Percentiles rank a stretch among this genome's conserved stretches.
Evolutionary conservation across 2,888 invertebrate species (phyloP).

Genomic region (Pantelozetes paolii): DNA sequence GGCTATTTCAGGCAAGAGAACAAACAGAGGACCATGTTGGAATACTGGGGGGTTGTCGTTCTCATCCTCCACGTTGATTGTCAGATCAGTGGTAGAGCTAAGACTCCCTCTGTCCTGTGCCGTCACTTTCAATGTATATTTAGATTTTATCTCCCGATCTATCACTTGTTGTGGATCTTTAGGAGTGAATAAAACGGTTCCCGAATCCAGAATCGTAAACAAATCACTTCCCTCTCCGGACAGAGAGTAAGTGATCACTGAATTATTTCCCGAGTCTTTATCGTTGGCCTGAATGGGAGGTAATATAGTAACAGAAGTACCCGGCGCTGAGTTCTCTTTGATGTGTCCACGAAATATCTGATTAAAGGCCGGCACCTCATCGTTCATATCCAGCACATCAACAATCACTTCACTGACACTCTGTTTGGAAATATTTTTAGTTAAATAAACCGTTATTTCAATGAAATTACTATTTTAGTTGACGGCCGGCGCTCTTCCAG

Average conservation of each 20-base stretch:
- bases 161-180: constrained; percentile 45
- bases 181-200: constrained; percentile 48
- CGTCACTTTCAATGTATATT: constrained; percentile 48
- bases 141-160: constrained; percentile 46
- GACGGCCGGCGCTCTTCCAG: constrained; percentile 49
- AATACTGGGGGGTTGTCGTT: constrained; percentile 65
- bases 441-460: not conserved
- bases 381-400: constrained; percentile 50
- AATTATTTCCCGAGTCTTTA: constrained; percentile 53
- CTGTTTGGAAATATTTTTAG: constrained; percentile 39
- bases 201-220: constrained; percentile 58
- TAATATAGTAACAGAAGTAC: constrained; percentile 48
- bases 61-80: constrained; percentile 67
- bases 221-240: constrained; percentile 47
- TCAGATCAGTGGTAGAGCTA: constrained; percentile 67
- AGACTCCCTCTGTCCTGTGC: constrained; percentile 59
- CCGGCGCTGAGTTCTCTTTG: constrained; percentile 49
- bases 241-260: constrained; percentile 47
- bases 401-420: constrained; percentile 50
- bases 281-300: constrained; percentile 64
- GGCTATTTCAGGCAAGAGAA: constrained; percentile 51
- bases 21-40: constrained; percentile 49
- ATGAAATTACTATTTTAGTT: constrained; percentile 48
- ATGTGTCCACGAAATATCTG: constrained; percentile 49
- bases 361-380: constrained; percentile 49